These are phyloP conservation scores for Pangasius larnaudii DNA, from an alignment of 2,797 vertebrate species.

Conservation along the genomic window DNA sequence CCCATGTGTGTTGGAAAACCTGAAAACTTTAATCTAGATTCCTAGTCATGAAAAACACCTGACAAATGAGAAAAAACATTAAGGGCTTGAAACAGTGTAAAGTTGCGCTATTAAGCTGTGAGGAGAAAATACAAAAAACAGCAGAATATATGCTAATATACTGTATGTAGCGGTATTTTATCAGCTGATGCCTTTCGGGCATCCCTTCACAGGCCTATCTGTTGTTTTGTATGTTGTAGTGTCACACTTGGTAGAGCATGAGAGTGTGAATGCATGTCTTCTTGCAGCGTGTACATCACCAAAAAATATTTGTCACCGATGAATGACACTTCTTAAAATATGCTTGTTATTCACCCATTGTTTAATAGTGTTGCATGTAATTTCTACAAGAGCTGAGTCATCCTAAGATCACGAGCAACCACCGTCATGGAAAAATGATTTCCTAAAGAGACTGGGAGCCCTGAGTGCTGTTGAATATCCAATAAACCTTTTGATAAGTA, in stretches of 20 bases:
- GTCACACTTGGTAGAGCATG: neutral
- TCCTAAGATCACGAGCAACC: neutral
- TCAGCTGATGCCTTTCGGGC: neutral
- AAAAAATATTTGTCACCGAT: neutral
- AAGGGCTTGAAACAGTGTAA: too few relatives aligned
- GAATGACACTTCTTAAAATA: neutral
- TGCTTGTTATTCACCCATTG: neutral
- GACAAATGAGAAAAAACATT: neutral
- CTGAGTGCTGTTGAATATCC: neutral
- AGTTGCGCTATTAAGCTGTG: neutral
- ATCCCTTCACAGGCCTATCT: neutral
- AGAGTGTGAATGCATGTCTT: neutral
- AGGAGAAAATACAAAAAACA: neutral
- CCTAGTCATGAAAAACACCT: neutral
- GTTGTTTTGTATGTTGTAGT: neutral
- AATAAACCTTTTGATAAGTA: neutral
- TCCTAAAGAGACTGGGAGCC: neutral
- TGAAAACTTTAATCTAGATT: neutral
- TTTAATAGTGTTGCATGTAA: neutral
- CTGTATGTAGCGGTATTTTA: neutral
- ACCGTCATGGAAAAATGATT: neutral
- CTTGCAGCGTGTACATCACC: neutral
- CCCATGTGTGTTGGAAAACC: neutral
- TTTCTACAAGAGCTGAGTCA: neutral
- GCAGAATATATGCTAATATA: neutral